Conservation (phyloP, 2,113 vertebrate species). For the Neodontobutis hainanensis region DNA sequence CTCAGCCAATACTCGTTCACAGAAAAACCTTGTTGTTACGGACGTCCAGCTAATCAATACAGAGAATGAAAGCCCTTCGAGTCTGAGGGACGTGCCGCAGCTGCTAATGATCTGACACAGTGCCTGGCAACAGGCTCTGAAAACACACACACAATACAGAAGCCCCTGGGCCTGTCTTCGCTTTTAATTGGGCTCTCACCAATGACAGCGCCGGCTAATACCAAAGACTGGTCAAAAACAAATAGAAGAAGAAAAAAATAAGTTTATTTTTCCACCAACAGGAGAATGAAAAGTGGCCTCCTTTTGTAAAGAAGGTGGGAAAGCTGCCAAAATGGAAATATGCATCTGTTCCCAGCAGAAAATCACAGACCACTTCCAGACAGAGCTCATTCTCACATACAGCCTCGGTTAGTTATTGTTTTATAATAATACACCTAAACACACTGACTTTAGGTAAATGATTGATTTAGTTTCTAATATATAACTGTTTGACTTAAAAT, state of each 20-base stretch:
- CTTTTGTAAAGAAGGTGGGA: constrained; percentile 39
- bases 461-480: too few species aligned
- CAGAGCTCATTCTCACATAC: constrained; percentile 35
- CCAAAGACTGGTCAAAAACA: constrained; percentile 47
- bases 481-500: too few species aligned
- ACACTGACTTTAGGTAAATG: too few species aligned
- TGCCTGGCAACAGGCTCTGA: constrained; percentile 79
- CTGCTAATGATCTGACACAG: constrained; percentile 68
- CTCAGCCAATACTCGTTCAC: constrained; percentile 18
- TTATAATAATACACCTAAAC: neutral
- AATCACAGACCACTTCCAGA: constrained; percentile 36
- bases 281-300: constrained; percentile 48
- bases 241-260: constrained; percentile 39
- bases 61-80: constrained; percentile 62
- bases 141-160: constrained; percentile 64
- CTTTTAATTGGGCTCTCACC: constrained; percentile 70
- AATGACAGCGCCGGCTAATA: constrained; percentile 52
- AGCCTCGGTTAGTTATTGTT: constrained; percentile 24
- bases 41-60: constrained; percentile 58
- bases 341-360: constrained; percentile 45
- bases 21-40: constrained; percentile 46
- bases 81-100: constrained; percentile 60
- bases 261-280: constrained; percentile 53
- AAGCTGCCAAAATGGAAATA: constrained; percentile 31
- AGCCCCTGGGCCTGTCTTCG: constrained; percentile 44